These are phyloP conservation scores for Phylloscopus collybita DNA, from an alignment of 2,797 vertebrate species.

Conservation along the genomic window DNA sequence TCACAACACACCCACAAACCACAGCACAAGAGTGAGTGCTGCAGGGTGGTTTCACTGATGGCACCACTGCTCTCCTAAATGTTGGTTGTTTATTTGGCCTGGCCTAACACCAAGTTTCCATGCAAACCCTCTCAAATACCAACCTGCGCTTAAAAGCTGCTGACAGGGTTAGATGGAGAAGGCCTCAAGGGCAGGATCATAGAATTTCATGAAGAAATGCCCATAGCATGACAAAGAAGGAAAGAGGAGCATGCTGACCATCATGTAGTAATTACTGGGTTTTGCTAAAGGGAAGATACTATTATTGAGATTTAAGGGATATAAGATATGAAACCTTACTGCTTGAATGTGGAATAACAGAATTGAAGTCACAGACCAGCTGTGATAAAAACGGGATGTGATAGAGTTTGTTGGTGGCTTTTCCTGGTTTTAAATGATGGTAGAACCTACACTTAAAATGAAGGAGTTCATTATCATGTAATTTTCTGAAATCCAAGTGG, in stretches of 20 bases:
- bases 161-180: background rate
- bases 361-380: no score
- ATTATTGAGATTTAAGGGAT: no score
- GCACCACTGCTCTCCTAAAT: background rate
- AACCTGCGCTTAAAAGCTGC: background rate
- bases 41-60: no score
- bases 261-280: no score
- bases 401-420: no score
- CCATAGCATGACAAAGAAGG: background rate
- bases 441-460: background rate
- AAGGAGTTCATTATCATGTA: no score
- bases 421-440: no score
- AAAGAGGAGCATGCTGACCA: accelerated
- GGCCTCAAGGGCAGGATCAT: background rate
- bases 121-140: background rate
- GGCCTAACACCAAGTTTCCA: background rate
- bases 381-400: no score
- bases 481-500: background rate
- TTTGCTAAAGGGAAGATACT: no score
- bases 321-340: background rate
- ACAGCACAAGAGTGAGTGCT: background rate
- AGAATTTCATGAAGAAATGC: background rate
- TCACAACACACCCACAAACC: background rate
- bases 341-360: no score
- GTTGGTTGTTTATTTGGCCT: background rate